A percentile compares a stretch with the other conserved stretches of the same genome.
These are phyloP conservation scores for Podiceps cristatus DNA, from an alignment of 2,113 vertebrate species.

Conservation along the genomic window DNA sequence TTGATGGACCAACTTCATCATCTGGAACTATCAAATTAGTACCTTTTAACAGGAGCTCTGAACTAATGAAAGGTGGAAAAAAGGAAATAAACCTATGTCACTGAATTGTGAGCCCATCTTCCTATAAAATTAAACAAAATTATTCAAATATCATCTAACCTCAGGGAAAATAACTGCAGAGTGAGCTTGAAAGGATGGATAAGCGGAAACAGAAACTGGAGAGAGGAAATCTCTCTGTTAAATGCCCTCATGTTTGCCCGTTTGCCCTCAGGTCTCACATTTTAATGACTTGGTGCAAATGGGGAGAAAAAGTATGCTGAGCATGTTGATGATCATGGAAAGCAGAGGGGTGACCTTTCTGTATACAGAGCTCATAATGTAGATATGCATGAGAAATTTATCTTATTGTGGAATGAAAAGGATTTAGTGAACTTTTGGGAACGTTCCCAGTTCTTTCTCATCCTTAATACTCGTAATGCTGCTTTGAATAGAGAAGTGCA, in stretches of 20 bases:
- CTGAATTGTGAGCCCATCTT: neutral
- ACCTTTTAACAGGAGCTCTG: neutral
- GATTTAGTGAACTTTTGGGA: neutral
- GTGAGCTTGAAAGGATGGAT: neutral
- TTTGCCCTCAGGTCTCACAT: neutral
- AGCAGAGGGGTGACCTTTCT: neutral
- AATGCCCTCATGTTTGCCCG: neutral
- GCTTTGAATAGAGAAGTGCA: neutral
- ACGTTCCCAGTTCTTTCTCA: constrained; percentile 10
- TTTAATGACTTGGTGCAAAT: constrained; percentile 30
- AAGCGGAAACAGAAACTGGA: neutral
- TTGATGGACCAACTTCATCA: neutral
- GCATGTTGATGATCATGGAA: neutral
- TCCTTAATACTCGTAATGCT: neutral
- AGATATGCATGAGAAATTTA: neutral
- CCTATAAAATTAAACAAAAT: neutral
- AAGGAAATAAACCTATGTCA: neutral
- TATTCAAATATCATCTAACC: neutral
- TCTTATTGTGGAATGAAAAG: constrained; percentile 41
- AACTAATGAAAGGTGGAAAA: neutral
- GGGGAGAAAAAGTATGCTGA: constrained; percentile 38
- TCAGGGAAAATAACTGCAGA: neutral
- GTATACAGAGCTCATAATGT: neutral
- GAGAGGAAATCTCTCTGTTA: neutral
- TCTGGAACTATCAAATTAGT: neutral